Evolutionary conservation across 2,113 vertebrate genomes (phyloP).

Genomic region (Ranitomeya imitator): DNA sequence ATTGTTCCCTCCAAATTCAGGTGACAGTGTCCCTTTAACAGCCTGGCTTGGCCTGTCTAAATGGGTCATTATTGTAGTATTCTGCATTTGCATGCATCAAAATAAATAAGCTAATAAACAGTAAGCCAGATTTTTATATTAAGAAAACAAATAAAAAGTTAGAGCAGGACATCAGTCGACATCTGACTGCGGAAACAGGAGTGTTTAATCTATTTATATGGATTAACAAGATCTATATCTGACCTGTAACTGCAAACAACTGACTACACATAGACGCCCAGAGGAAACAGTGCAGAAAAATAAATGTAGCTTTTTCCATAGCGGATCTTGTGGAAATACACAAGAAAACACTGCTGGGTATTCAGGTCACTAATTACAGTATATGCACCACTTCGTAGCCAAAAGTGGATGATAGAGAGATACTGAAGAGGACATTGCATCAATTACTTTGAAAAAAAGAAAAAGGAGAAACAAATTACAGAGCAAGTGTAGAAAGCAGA

Average conservation of each 20-base stretch:
- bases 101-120: background rate
- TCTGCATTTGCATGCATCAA: background rate
- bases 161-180: background rate
- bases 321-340: background rate
- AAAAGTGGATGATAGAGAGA: background rate
- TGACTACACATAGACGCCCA: background rate
- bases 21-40: too few relatives aligned
- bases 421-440: background rate
- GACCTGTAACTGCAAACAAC: background rate
- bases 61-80: background rate
- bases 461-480: slow-evolving; percentile 8
- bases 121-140: background rate
- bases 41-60: too few relatives aligned
- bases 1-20: too few relatives aligned
- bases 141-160: background rate
- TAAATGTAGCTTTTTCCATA: slow-evolving; percentile 30
- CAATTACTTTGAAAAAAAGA: background rate
- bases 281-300: slow-evolving; percentile 20
- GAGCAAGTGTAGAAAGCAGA: background rate
- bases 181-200: background rate
- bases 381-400: background rate
- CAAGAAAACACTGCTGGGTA: background rate
- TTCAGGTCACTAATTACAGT: slow-evolving; percentile 18
- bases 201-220: slow-evolving; percentile 3
- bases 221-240: background rate